Conservation (phyloP, 2,797 vertebrate genomes). For the Xerus rutilus region DNA sequence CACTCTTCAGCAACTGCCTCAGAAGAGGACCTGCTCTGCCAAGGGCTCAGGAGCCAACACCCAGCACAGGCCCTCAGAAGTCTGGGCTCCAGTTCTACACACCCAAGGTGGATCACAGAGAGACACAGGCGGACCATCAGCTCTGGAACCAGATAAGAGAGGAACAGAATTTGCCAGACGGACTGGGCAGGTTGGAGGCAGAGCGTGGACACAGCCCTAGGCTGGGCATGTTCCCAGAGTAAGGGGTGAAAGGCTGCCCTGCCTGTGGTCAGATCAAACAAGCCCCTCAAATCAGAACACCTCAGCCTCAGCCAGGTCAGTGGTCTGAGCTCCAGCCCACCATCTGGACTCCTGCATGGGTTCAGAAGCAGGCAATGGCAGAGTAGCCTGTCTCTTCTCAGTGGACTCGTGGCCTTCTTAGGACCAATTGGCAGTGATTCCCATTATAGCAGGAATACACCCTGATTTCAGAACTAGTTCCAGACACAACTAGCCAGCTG, state of each 20-base stretch:
- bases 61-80: too few relatives aligned
- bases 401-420: not conserved
- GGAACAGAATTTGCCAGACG: not conserved
- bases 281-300: not conserved
- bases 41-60: not conserved
- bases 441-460: fast-evolving
- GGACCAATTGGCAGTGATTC: not conserved
- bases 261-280: not conserved
- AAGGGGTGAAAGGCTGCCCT: too few relatives aligned
- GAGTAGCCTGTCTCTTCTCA: too few relatives aligned
- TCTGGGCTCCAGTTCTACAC: too few relatives aligned
- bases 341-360: not conserved
- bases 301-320: not conserved
- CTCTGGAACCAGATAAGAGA: not conserved
- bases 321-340: not conserved
- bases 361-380: not conserved
- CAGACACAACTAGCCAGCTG: not conserved
- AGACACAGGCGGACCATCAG: not conserved
- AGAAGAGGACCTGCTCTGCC: not conserved
- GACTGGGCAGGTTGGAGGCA: not conserved
- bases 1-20: not conserved
- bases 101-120: not conserved
- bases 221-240: too few relatives aligned
- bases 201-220: too few relatives aligned
- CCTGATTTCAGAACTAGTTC: not conserved